Percentiles rank a stretch among this genome's conserved stretches.
These are phyloP conservation scores for Amaurobius ferox DNA, from an alignment of 2,888 invertebrate genomes.

Conservation along the genomic window DNA sequence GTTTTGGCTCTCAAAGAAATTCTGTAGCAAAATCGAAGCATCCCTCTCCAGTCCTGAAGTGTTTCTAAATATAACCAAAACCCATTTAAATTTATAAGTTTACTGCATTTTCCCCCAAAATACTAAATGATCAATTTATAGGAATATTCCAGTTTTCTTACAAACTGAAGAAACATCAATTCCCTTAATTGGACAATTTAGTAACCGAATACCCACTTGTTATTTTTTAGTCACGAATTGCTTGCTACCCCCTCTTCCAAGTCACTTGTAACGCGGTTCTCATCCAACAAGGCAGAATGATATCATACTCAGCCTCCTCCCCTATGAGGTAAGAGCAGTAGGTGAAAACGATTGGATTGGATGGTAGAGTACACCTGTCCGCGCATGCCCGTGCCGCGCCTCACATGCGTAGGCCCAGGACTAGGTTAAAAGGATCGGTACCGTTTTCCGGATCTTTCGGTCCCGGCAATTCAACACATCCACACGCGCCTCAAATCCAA, in stretches of 20 bases:
- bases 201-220: too few species aligned
- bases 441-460: constrained; percentile 45
- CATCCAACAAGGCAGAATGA: not conserved
- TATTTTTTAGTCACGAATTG: too few species aligned
- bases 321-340: constrained; percentile 49
- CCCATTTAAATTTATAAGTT: too few species aligned
- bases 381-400: constrained; percentile 26
- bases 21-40: too few species aligned
- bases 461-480: constrained; percentile 21
- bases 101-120: too few species aligned
- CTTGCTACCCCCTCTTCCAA: not conserved
- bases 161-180: too few species aligned
- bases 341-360: constrained; percentile 48
- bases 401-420: constrained; percentile 59
- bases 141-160: too few species aligned
- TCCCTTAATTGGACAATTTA: too few species aligned
- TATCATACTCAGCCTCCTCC: constrained; percentile 49
- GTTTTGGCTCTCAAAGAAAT: too few species aligned
- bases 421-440: constrained; percentile 52
- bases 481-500: not conserved
- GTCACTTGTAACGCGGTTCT: not conserved
- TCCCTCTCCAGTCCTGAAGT: too few species aligned
- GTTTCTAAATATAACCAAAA: too few species aligned
- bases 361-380: constrained; percentile 7
- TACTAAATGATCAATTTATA: too few species aligned